Evolutionary conservation across 2,888 invertebrate species (phyloP), one percentile per base, ranked within the genome.

Genomic region (Tetropium fuscum): DNA sequence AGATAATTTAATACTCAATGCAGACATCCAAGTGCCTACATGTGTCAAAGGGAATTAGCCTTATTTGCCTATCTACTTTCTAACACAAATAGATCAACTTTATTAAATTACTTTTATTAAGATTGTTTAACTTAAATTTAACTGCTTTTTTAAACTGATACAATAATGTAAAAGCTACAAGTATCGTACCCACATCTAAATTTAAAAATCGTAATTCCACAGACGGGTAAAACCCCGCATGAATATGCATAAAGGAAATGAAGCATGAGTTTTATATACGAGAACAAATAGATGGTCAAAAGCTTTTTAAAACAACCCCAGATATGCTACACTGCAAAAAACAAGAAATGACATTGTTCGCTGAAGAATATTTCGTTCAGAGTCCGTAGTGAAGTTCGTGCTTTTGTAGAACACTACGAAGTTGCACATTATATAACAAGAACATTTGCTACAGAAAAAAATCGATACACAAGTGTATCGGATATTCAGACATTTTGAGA

Each of bases 181-280:
- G n/a, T n/a, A n/a, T n/a, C n/a, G n/a, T n/a, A 44, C 53, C 44
- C 44, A 45, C 38, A 59, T 44, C 56, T 54, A 54, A 61, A 54
- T 65, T 66, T 64, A 57, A 59, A 68, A 65, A 65, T 60, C 60
- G 60, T 55, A 58, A 61, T 57, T 64, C 60, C 56, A 59, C 55
- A 55, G 59, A 60, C 55, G 56, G 38, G 56, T 59, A 63, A 66
- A 61, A 53, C 61, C 34, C 18, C 38, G 27, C 38, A 60, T 60
- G 56, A 60, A 60, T 60, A 60, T 60, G 60, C 56, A 60, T 60
- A 45, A 51, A 34, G 53, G 51, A 51, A 11, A 48, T 53, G 47
- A 30, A 36, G 43, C 38, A 13, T 25, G 34, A 18, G 43, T 53
- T 45, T 59, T 49, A 49, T 49, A 43, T 43, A 34, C 13, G 10